Conservation (phyloP, 2,888 invertebrate genomes). For the Conchocele bisecta region DNA sequence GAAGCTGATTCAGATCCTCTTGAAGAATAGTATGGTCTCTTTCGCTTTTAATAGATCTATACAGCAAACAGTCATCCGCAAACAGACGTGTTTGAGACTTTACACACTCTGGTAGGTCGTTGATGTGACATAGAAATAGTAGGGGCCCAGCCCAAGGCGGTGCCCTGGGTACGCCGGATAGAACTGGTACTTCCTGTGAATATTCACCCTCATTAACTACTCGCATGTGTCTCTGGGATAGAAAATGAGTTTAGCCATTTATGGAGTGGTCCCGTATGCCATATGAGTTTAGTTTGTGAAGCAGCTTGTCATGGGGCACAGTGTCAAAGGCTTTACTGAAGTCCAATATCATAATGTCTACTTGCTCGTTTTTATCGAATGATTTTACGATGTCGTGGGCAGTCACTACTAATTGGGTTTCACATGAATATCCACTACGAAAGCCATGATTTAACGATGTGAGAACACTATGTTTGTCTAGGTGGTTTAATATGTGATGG, state of each 20-base stretch:
- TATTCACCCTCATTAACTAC: conserved; percentile 20
- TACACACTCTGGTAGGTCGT: conserved; percentile 22
- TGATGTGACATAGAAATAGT: conserved; percentile 21
- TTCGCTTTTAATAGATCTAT: not conserved
- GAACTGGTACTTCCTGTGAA: not conserved
- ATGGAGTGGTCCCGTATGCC: not conserved
- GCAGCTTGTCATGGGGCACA: conserved; percentile 2
- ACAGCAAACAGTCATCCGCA: conserved; percentile 30
- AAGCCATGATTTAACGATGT: conserved; percentile 22
- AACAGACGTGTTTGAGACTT: conserved; percentile 20
- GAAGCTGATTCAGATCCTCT: conserved; percentile 29
- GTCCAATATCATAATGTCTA: conserved; percentile 13
- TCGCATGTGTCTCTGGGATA: conserved; percentile 14
- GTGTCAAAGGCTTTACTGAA: too few species aligned
- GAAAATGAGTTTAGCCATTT: conserved; percentile 7
- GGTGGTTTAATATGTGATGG: too few species aligned
- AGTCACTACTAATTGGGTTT: conserved; percentile 9
- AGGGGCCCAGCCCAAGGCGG: conserved; percentile 12
- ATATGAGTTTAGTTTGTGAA: conserved; percentile 6
- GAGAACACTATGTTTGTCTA: conserved; percentile 2
- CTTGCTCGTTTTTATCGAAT: conserved; percentile 7
- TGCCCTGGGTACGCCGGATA: conserved; percentile 7
- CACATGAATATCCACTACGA: conserved; percentile 6
- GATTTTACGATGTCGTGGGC: conserved; percentile 9
- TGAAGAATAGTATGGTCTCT: conserved; percentile 12